A percentile compares a stretch with the other conserved stretches of the same genome.
These are phyloP conservation scores for Drosophila baimaii DNA, from an alignment of 1,140 invertebrate species.

Conservation along the genomic window DNA sequence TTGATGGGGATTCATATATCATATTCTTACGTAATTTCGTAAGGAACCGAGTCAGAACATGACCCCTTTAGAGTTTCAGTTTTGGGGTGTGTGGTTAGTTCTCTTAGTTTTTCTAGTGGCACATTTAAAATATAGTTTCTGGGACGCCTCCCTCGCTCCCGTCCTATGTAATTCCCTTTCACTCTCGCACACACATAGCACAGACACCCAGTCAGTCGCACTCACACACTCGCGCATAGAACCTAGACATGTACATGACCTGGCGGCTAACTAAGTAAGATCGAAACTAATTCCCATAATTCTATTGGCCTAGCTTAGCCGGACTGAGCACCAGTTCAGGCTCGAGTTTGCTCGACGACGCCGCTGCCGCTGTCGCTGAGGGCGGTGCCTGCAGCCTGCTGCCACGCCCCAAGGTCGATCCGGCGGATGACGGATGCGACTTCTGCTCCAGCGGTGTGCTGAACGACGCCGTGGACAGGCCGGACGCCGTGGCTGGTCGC, in stretches of 20 bases:
- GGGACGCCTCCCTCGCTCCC: slow-evolving; percentile 33
- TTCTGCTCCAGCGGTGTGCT: slow-evolving; percentile 43
- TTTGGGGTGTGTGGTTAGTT: slow-evolving; percentile 11
- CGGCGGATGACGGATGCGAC: slow-evolving; percentile 74
- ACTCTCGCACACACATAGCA: slow-evolving; percentile 19
- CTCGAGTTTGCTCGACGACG: slow-evolving; percentile 69
- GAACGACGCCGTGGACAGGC: slow-evolving; percentile 48
- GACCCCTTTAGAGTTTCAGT: slow-evolving; percentile 26
- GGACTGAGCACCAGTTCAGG: slow-evolving; percentile 83
- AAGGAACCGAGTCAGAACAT: slow-evolving; percentile 33
- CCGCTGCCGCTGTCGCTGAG: slow-evolving; percentile 13
- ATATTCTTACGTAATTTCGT: slow-evolving; percentile 1
- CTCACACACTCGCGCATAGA: slow-evolving; percentile 31
- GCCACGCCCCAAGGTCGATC: slow-evolving; percentile 57
- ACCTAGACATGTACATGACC: slow-evolving; percentile 49
- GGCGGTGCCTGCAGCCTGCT: slow-evolving; percentile 38
- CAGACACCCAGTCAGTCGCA: slow-evolving; percentile 15
- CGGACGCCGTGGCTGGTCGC: slow-evolving; percentile 35
- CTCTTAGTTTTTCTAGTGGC: slow-evolving; percentile 59
- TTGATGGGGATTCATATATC: not conserved
- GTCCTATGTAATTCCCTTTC: slow-evolving; percentile 15
- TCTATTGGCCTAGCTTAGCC: slow-evolving; percentile 82
- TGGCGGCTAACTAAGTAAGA: slow-evolving; percentile 77
- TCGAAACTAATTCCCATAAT: slow-evolving; percentile 51
- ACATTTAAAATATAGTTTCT: slow-evolving; percentile 72